Percentiles rank a stretch among this genome's conserved stretches.
These are phyloP conservation scores for Eupeodes latifasciatus DNA, from an alignment of 2,888 invertebrate genomes.

Conservation along the genomic window DNA sequence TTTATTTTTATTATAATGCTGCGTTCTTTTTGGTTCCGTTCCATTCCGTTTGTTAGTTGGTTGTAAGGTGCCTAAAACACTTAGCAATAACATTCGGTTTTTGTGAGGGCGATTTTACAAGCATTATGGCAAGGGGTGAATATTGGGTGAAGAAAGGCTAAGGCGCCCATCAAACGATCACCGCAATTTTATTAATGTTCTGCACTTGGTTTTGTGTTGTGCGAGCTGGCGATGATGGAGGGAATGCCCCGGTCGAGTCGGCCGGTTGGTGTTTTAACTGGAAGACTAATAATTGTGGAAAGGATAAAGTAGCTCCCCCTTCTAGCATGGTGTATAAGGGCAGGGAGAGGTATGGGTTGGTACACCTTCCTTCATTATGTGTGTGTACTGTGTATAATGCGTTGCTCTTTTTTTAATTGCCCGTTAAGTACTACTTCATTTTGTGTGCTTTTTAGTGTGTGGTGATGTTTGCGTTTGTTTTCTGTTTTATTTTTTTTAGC, in stretches of 20 bases:
- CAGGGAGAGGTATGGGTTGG: not conserved
- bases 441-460: conserved; percentile 40
- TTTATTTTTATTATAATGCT: conserved; percentile 15
- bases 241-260: conserved; percentile 23
- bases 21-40: conserved; percentile 52
- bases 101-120: conserved; percentile 31
- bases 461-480: conserved; percentile 32
- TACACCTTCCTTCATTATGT: conserved; percentile 3
- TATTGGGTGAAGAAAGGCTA: conserved; percentile 66
- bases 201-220: conserved; percentile 43
- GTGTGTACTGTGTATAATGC: conserved; percentile 19
- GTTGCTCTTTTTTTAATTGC: conserved; percentile 65
- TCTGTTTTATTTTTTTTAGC: conserved; percentile 19
- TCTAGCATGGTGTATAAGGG: not conserved
- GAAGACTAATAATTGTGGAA: conserved; percentile 37
- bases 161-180: conserved; percentile 72
- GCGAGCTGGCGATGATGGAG: not conserved
- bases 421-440: conserved; percentile 66
- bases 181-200: conserved; percentile 73
- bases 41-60: conserved; percentile 57
- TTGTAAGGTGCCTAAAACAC: conserved; percentile 74
- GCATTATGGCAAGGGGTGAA: conserved; percentile 56
- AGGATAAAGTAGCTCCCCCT: conserved; percentile 47
- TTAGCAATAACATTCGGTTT: conserved; percentile 67
- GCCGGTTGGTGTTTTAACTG: not conserved